Evolutionary conservation across 2,888 invertebrate species (phyloP), one percentile per base, ranked within the genome.

Genomic region (Rotaria macrura): DNA sequence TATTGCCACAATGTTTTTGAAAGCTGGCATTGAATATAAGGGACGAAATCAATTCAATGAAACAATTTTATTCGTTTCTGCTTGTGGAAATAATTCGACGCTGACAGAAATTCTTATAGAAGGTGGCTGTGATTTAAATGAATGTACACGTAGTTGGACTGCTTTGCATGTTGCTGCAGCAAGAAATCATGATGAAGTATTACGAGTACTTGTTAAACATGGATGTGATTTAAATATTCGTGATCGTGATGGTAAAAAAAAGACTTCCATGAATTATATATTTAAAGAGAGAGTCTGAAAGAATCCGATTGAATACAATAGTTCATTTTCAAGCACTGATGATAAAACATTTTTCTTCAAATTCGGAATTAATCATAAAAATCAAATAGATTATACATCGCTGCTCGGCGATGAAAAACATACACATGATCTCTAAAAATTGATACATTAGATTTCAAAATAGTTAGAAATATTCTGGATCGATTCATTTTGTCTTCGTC

Each of bases 1-100:
- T 43, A 74, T 85, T 17, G 85, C 85, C 1, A 65, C 65, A 52
- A 43, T 85, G 38, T 85, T 85, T 74, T 74, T 85, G 25, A 85
- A 54, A 85, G 85, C 85, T 34, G 85, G 85, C n/a, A 74, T 84
- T 72, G 85, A 85, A 40, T 84, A 72, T 38, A 84, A 74, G 43
- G 85, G 85, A 47, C 54, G 84, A 38, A 85, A 85, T 84, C 85
- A 84, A 47, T 85, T 65, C 52, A 57, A 84, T 72, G 85, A 85
- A 74, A 85, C 85, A 4, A 74, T 85, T 25, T 43, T 85, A 43
- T 85, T 54, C 43, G 85, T 85, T 29, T 84, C 85, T 5, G 85
- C 85, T 10, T 85, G 85, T 84, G 85, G 55, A 29, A 85, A 85
- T 74, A 84, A 85, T 72, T 54, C 84, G 12, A 49, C 54, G 25